Conservation (phyloP, 2,113 vertebrate genomes). For the Felis chaus region DNA sequence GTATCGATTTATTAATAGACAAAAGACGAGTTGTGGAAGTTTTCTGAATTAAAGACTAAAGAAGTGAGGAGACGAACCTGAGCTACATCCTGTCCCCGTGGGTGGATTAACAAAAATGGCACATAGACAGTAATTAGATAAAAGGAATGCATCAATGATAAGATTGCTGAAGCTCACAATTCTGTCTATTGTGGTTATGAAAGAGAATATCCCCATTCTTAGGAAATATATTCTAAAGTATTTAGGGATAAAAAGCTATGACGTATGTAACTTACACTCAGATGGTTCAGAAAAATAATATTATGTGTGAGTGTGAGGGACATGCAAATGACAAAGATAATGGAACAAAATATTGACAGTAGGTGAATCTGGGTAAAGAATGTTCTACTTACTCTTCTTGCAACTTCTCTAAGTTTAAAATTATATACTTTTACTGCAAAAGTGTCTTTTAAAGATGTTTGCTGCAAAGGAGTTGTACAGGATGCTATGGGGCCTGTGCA, state of each 20-base stretch:
- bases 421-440: not conserved
- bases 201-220: not conserved
- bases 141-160: not conserved
- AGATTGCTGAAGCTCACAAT: not conserved
- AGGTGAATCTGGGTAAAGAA: not conserved
- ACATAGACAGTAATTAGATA: not conserved
- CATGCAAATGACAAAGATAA: not conserved
- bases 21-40: not conserved
- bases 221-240: not conserved
- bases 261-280: not conserved
- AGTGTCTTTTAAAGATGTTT: not conserved
- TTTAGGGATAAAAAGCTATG: not conserved
- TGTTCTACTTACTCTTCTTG: not conserved
- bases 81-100: not conserved
- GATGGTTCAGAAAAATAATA: not conserved
- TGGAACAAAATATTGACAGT: not conserved
- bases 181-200: not conserved
- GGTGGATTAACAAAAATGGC: not conserved
- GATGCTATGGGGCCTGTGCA: not conserved
- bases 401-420: not conserved
- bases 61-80: not conserved
- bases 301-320: not conserved
- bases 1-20: not conserved
- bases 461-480: not conserved
- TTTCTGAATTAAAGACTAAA: slow-evolving; percentile 39